Evolutionary conservation across 2,797 vertebrate species (phyloP).

Genomic region (Macropodus opercularis): DNA sequence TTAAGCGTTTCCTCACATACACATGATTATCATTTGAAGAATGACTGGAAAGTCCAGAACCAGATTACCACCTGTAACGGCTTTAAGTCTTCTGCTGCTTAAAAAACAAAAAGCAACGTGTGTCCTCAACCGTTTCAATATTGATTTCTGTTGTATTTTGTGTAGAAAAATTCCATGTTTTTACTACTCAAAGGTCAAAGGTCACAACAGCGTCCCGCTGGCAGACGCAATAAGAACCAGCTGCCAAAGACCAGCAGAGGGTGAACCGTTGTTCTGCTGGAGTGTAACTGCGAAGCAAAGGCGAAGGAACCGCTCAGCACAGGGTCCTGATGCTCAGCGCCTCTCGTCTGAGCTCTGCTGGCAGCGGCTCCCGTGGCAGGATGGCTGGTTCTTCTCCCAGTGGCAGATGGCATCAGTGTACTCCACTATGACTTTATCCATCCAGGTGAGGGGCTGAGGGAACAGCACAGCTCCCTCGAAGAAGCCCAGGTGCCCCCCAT

Average conservation of each 20-base stretch:
- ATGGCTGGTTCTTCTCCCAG: conserved; percentile 86
- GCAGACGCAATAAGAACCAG: conserved; percentile 13
- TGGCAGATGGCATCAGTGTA: conserved; percentile 92
- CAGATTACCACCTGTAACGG: neutral
- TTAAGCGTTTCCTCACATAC: no score
- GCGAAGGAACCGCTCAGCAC: conserved; percentile 9
- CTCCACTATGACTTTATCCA: conserved; percentile 95
- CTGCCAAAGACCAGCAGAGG: conserved; percentile 40
- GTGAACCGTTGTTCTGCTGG: conserved; percentile 13
- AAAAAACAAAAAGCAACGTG: neutral
- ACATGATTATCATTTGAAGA: no score
- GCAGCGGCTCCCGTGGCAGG: conserved; percentile 64
- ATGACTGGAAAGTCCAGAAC: neutral
- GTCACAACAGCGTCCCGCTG: neutral
- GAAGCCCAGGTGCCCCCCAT: conserved; percentile 96
- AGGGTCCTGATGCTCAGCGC: conserved; percentile 12
- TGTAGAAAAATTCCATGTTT: neutral
- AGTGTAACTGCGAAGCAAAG: conserved; percentile 19
- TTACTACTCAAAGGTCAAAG: conserved; percentile 15
- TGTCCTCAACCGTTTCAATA: neutral
- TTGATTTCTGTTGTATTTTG: neutral
- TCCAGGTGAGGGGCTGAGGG: conserved; percentile 95
- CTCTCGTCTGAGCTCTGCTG: conserved; percentile 33
- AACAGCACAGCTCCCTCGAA: conserved; percentile 94
- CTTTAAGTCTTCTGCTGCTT: conserved; percentile 2